phyloP scores from a whole-genome alignment of 2,888 invertebrate species.

The Coremacera marginata region DNA sequence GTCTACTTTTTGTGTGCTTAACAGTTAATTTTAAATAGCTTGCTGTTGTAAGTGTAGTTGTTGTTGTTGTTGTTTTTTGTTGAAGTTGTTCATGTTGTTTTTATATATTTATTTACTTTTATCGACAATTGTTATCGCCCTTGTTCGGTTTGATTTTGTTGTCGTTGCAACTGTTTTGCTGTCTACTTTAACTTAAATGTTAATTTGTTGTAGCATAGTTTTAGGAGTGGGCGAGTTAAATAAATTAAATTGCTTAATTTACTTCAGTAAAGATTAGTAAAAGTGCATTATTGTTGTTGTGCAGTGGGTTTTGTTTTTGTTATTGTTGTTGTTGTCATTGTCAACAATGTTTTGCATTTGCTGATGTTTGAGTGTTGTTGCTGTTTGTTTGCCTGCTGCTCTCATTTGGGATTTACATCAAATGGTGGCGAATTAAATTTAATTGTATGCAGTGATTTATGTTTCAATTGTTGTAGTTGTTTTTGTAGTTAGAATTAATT shows the following conservation, averaged over 20 bases:
- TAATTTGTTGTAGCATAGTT: constrained; percentile 19
- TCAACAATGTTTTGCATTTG: not conserved
- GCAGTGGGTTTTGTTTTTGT: not conserved
- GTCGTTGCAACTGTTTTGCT: constrained; percentile 14
- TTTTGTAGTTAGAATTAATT: too few relatives aligned
- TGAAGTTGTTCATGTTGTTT: too few relatives aligned
- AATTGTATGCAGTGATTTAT: constrained; percentile 2
- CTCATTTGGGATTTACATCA: not conserved
- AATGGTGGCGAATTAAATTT: not conserved
- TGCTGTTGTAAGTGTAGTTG: constrained; percentile 18
- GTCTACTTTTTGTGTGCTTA: constrained; percentile 5
- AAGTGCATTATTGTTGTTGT: not conserved
- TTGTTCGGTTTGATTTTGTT: constrained; percentile 18
- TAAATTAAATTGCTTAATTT: constrained; percentile 23
- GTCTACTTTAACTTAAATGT: constrained; percentile 14
- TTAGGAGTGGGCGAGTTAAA: constrained; percentile 3
- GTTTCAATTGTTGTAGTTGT: too few relatives aligned
- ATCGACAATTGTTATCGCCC: constrained; percentile 15
- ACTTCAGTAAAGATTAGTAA: not conserved
- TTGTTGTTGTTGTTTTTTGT: not conserved
- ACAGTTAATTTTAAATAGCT: constrained; percentile 28
- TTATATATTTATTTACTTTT: not conserved
- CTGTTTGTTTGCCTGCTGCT: not conserved
- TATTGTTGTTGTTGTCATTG: not conserved
- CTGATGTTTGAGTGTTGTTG: not conserved